Evolutionary conservation across 2,113 vertebrate species (phyloP).

Genomic region (Sinocyclocheilus rhinocerous): DNA sequence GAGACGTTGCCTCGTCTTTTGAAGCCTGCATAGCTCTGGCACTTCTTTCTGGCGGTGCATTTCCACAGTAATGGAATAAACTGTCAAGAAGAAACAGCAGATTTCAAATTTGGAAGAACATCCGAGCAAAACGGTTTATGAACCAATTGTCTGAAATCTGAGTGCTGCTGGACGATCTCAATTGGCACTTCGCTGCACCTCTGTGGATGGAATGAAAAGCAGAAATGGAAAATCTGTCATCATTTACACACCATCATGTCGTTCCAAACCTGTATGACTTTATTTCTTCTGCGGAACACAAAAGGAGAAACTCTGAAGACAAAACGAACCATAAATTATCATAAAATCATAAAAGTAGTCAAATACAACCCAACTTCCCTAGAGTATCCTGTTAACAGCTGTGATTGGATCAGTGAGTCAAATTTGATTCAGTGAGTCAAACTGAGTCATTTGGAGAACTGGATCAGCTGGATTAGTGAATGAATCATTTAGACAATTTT

Average conservation of each 20-base stretch:
- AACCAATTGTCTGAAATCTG: conserved; percentile 11
- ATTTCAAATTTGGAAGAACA: conserved; percentile 9
- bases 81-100: conserved; percentile 19
- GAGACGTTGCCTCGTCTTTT: conserved; percentile 3
- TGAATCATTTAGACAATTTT: background rate
- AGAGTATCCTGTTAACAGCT: background rate
- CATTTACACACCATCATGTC: background rate
- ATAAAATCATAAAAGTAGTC: background rate
- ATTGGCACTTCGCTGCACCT: conserved; percentile 12
- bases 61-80: conserved; percentile 9
- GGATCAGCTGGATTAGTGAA: background rate
- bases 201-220: conserved; percentile 9
- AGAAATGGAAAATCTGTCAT: background rate
- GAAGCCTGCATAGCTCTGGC: background rate
- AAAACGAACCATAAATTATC: background rate
- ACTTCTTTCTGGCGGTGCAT: conserved; percentile 6
- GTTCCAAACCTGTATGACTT: background rate
- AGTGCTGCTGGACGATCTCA: background rate
- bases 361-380: background rate
- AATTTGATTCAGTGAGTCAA: background rate
- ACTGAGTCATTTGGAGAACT: background rate
- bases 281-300: background rate
- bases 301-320: background rate
- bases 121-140: background rate
- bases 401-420: background rate